Base-by-base conservation (phyloP, 2,113 vertebrate genomes). In the Probosciger aterrimus region DNA sequence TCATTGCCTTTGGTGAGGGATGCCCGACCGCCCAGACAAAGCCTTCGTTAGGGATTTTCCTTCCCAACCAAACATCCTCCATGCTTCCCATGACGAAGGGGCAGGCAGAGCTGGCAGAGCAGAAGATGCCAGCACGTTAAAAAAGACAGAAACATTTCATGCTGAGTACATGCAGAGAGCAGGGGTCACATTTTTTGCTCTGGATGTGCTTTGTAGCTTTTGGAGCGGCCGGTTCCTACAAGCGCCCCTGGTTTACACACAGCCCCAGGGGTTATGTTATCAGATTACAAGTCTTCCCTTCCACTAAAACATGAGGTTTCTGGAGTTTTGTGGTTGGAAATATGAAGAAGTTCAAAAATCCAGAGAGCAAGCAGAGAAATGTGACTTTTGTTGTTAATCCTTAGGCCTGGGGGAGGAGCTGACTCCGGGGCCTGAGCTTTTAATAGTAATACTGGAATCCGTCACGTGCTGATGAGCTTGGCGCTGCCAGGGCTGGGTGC, bases 301-400 rank as follows among this genome's bases (percentile, higher is more conserved):
- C 73, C 79, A 16, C 2, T 22, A 50, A 67, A 85, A 44, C 49
- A 7, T 0, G 28, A 74, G 46, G 20, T 35, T 47, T 87, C 11
- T 31, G 65, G 59, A 91, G 64, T 76, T 55, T 86, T 92, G 88
- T 50, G 88, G 91, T 76, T 25, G 59, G 25, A 86, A 92, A 80
- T 4, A 71, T 2, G 43, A 67, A 70, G 82, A 39, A 79, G 82
- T 88, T 92, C 49, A 80, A 30, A 87, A 83, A 73, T 11, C 30
- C 86, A 39, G 67, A 27, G 6, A 30, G 76, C n/a, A 2, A 69
- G 81, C 59, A 46, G 68, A 81, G 46, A 74, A 83, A 47, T 17
- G 8, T 4, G 47, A 31, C 7, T 18, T 14, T 25, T 14, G 39
- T 19, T 57, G 39, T 52, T 2, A 43, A 68, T 82, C 78, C 41